Conservation (phyloP, 2,888 invertebrate species). For the Eledone cirrhosa region DNA sequence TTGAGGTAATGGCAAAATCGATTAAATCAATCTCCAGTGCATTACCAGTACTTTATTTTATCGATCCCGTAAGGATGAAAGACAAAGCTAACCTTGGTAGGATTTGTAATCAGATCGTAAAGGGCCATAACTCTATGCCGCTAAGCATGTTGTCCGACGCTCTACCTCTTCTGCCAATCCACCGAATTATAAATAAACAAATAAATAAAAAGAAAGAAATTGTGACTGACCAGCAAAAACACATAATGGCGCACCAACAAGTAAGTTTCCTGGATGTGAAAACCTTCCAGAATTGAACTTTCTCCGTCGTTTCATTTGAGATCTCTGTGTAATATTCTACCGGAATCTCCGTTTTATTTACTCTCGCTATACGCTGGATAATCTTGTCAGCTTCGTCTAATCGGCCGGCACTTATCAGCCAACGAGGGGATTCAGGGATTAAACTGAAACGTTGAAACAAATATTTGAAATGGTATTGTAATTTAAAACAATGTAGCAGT, state of each 20-base stretch:
- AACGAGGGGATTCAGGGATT: conserved; percentile 5
- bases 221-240: conserved; percentile 23
- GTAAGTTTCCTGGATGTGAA: not conserved
- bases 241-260: not conserved
- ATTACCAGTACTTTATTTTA: too few species aligned
- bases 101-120: too few species aligned
- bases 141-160: too few species aligned
- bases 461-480: not conserved
- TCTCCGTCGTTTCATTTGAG: not conserved
- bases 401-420: conserved; percentile 13
- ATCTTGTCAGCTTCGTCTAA: conserved; percentile 1
- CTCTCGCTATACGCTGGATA: not conserved
- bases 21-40: too few species aligned
- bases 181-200: too few species aligned
- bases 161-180: too few species aligned
- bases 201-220: too few species aligned
- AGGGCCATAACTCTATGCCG: too few species aligned
- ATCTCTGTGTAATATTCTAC: conserved; percentile 14
- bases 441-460: not conserved
- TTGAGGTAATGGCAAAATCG: too few species aligned
- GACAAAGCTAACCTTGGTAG: too few species aligned
- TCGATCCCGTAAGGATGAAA: too few species aligned
- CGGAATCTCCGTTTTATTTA: conserved; percentile 11
- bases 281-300: conserved; percentile 11
- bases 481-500: not conserved